Evolutionary conservation across 2,113 vertebrate genomes (phyloP).

Genomic region (Carettochelys insculpta): DNA sequence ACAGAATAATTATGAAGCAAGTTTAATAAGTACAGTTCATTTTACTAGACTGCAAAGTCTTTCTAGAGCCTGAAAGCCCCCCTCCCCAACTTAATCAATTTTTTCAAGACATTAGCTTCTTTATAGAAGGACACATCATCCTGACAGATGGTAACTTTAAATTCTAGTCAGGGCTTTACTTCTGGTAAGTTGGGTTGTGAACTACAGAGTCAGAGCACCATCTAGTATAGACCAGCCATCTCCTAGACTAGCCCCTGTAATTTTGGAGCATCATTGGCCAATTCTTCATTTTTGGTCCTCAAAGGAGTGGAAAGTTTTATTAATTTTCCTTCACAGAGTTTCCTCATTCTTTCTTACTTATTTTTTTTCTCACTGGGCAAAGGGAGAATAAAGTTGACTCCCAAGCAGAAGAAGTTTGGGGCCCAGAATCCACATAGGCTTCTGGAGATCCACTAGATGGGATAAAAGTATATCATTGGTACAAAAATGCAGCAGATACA

Average conservation of each 20-base stretch:
- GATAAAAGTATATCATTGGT: neutral
- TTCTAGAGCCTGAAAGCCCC: neutral
- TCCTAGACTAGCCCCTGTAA: neutral
- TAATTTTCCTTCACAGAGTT: neutral
- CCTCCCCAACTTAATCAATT: neutral
- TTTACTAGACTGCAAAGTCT: neutral
- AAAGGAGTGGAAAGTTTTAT: neutral
- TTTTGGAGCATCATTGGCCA: neutral
- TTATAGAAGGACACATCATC: neutral
- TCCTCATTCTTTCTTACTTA: neutral
- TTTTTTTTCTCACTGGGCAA: neutral
- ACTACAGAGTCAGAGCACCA: neutral
- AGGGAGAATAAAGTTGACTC: neutral
- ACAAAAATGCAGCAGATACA: neutral
- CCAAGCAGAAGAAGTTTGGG: neutral
- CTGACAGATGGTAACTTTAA: neutral
- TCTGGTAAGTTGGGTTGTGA: neutral
- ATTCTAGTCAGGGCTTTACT: neutral
- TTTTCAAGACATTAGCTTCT: neutral
- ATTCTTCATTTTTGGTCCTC: neutral
- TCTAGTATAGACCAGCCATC: neutral
- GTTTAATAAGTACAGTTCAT: neutral
- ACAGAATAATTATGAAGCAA: neutral
- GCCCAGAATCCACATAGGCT: neutral
- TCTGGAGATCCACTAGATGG: neutral